Conservation (phyloP, 2,888 invertebrate genomes). For the Cenopis cana region DNA sequence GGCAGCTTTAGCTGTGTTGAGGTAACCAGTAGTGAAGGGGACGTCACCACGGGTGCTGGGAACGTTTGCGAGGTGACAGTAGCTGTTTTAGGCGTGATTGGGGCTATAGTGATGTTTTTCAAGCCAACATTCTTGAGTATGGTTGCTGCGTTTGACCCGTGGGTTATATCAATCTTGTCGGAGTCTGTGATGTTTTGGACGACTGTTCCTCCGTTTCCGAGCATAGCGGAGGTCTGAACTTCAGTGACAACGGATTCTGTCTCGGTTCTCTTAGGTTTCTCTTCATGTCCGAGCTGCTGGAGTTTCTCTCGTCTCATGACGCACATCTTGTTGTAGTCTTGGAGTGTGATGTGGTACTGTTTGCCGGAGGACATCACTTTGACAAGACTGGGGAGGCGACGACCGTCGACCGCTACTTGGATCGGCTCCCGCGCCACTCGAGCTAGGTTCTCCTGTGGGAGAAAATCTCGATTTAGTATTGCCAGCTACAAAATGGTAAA, state of each 20-base stretch:
- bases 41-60: conserved; percentile 57
- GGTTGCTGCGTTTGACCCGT: conserved; percentile 70
- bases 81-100: conserved; percentile 73
- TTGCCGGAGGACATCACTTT: conserved; percentile 92
- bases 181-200: conserved; percentile 63
- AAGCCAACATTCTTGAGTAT: conserved; percentile 80
- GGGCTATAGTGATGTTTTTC: conserved; percentile 81
- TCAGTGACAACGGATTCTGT: conserved; percentile 64
- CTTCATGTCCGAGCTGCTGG: conserved; percentile 84
- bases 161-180: conserved; percentile 62
- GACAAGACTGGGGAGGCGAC: conserved; percentile 87
- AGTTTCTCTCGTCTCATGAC: conserved; percentile 88
- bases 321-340: conserved; percentile 93
- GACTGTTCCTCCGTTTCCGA: conserved; percentile 74
- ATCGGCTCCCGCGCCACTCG: conserved; percentile 76
- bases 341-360: conserved; percentile 91
- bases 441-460: conserved; percentile 71
- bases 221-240: conserved; percentile 70
- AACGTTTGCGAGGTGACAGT: conserved; percentile 71
- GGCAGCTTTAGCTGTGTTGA: conserved; percentile 68
- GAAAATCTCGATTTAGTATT: too few relatives aligned
- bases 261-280: conserved; percentile 59
- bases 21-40: conserved; percentile 65
- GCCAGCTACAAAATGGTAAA: too few relatives aligned
- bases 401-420: conserved; percentile 85